phyloP scores from a whole-genome alignment of 1,140 invertebrate genomes.

The Drosophila sulfurigaster region DNA sequence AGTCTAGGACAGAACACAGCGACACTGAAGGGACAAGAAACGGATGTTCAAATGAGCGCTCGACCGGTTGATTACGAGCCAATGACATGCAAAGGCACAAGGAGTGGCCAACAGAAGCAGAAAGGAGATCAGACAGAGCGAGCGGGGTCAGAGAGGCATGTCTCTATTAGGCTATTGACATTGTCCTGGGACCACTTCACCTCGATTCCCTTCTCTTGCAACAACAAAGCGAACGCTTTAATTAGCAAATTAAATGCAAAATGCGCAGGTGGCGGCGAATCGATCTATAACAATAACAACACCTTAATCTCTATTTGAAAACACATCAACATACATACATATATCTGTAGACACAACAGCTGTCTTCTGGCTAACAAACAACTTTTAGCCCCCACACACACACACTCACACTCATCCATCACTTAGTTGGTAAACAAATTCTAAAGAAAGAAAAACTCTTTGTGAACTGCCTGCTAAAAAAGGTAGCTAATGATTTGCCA shows the following conservation, averaged over 20 bases:
- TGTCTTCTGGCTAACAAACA: neutral
- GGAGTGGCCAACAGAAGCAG: constrained; percentile 24
- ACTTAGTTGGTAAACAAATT: constrained; percentile 23
- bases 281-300: constrained; percentile 37
- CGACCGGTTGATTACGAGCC: constrained; percentile 40
- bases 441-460: neutral
- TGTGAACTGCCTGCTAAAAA: neutral
- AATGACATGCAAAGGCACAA: constrained; percentile 48
- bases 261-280: constrained; percentile 32
- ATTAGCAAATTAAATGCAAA: constrained; percentile 76
- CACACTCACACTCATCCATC: constrained; percentile 19
- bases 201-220: neutral
- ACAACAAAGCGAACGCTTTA: constrained; percentile 43
- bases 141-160: constrained; percentile 5
- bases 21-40: neutral
- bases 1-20: constrained; percentile 8
- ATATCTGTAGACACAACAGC: constrained; percentile 20
- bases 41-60: constrained; percentile 32
- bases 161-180: constrained; percentile 29
- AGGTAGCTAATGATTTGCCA: constrained; percentile 16
- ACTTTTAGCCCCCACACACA: neutral
- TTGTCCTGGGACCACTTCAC: neutral
- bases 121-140: neutral
- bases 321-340: neutral
- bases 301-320: constrained; percentile 14